Conservation (phyloP, 1,140 invertebrate species). For the Penaeus japonicus region DNA sequence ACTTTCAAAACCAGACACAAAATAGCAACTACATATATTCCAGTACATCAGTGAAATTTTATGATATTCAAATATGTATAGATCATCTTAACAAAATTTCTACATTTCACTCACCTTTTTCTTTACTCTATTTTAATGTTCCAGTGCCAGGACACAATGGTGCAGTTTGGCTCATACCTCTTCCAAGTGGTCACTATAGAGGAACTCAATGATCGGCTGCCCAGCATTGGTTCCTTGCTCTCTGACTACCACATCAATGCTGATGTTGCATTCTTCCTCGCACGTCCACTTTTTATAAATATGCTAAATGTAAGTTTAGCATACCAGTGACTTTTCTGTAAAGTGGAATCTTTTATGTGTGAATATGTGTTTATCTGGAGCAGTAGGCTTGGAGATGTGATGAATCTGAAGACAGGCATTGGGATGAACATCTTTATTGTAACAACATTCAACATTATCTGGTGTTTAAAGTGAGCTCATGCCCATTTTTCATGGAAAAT, state of each 20-base stretch:
- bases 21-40: too few relatives aligned
- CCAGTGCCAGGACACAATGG: constrained; percentile 97
- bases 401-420: too few relatives aligned
- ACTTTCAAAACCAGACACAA: too few relatives aligned
- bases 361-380: not conserved
- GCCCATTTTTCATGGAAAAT: too few relatives aligned
- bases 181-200: constrained; percentile 91
- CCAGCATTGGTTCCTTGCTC: constrained; percentile 86
- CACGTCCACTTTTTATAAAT: constrained; percentile 88
- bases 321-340: not conserved
- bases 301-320: constrained; percentile 80
- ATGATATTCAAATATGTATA: too few relatives aligned
- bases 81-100: too few relatives aligned
- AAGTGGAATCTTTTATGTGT: not conserved
- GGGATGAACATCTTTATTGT: too few relatives aligned
- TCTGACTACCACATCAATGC: constrained; percentile 93
- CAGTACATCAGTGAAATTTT: too few relatives aligned
- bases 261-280: constrained; percentile 96
- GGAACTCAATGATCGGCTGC: constrained; percentile 90
- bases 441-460: too few relatives aligned
- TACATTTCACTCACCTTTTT: not conserved
- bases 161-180: constrained; percentile 97
- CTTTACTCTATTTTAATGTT: constrained; percentile 38
- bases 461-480: too few relatives aligned
- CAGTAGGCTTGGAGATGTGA: not conserved